Evolutionary conservation across 1,140 invertebrate species (phyloP).

Genomic region (Plodia interpunctella): DNA sequence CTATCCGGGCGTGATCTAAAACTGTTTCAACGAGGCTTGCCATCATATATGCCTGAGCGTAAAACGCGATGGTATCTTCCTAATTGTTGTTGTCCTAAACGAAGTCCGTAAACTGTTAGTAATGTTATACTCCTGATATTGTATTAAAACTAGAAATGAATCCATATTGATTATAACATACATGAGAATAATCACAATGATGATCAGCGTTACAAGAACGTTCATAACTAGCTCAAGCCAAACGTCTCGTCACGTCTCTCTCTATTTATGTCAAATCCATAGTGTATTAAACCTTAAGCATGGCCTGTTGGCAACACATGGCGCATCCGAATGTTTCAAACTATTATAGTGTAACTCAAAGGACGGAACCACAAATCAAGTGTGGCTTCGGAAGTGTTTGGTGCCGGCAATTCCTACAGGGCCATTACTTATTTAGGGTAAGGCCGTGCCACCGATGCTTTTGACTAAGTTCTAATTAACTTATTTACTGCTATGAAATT

Average conservation of each 20-base stretch:
- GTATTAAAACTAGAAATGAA: too few relatives aligned
- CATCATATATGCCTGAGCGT: not conserved
- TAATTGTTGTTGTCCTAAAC: not conserved
- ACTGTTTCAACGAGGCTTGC: slow-evolving; percentile 14
- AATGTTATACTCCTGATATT: too few relatives aligned
- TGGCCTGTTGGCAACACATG: slow-evolving; percentile 42
- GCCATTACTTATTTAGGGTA: slow-evolving; percentile 45
- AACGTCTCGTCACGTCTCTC: not conserved
- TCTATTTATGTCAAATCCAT: not conserved
- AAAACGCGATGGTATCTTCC: not conserved
- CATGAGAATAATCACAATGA: too few relatives aligned
- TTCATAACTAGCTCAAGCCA: not conserved
- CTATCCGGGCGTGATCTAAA: slow-evolving; percentile 20
- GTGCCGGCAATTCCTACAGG: slow-evolving; percentile 49
- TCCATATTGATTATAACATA: too few relatives aligned
- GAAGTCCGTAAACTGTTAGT: not conserved
- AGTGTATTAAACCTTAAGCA: slow-evolving; percentile 3
- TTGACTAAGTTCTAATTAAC: not conserved
- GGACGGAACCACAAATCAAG: slow-evolving; percentile 67
- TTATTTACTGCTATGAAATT: not conserved
- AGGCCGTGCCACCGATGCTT: not conserved
- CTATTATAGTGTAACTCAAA: slow-evolving; percentile 46
- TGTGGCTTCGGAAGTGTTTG: slow-evolving; percentile 65
- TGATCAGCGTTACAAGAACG: not conserved
- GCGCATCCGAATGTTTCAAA: slow-evolving; percentile 49